phyloP scores from a whole-genome alignment of 1,140 invertebrate species.

The Drosophila neocordata region DNA sequence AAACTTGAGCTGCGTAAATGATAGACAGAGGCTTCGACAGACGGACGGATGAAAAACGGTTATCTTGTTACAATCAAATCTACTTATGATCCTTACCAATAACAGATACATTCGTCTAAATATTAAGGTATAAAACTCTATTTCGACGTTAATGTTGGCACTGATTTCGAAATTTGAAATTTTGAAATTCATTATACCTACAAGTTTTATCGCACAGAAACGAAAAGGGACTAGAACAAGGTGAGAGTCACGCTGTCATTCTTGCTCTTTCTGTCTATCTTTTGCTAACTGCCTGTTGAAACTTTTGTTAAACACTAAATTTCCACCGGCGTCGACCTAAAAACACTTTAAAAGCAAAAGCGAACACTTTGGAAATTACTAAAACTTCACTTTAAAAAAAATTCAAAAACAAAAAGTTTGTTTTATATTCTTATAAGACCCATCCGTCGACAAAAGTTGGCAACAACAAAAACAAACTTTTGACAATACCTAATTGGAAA shows the following conservation, averaged over 20 bases:
- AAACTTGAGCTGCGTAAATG: too few species aligned
- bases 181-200: too few species aligned
- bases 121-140: too few species aligned
- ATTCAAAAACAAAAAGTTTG: conserved; percentile 22
- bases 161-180: too few species aligned
- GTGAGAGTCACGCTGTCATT: neutral
- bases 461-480: conserved; percentile 71
- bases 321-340: neutral
- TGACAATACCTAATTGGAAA: conserved; percentile 80
- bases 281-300: neutral
- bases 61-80: too few species aligned
- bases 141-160: too few species aligned
- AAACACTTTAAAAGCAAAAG: neutral
- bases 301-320: neutral
- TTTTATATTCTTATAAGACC: conserved; percentile 68
- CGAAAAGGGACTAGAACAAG: too few species aligned
- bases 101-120: too few species aligned
- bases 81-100: too few species aligned
- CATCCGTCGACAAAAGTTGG: conserved; percentile 69
- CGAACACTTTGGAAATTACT: neutral
- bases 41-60: too few species aligned
- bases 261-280: neutral
- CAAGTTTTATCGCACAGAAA: too few species aligned
- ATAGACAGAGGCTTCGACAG: too few species aligned
- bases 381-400: conserved; percentile 26